Percentiles rank a stretch among this genome's conserved stretches.
Conservation (phyloP, 2,797 vertebrate species). For the Catharus ustulatus region DNA sequence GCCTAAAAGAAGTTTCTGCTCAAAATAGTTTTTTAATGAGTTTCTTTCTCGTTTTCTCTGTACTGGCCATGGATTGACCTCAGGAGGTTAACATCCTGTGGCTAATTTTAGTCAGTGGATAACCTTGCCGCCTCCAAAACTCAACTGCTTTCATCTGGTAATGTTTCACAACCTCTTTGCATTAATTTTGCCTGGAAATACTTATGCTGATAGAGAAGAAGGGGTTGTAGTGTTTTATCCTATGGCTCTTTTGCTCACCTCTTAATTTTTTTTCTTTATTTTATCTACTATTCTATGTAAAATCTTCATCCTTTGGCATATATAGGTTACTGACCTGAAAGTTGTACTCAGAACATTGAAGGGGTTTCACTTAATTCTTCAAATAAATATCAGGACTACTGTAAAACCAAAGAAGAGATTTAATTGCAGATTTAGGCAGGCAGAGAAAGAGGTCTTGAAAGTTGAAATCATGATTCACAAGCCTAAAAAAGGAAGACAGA, state of each 20-base stretch:
- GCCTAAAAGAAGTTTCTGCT: neutral
- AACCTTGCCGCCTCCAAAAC: constrained; percentile 35
- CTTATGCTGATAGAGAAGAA: neutral
- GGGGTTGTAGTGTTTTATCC: neutral
- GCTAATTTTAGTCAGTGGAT: constrained; percentile 47
- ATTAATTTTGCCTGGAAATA: constrained; percentile 19
- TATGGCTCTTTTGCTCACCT: neutral
- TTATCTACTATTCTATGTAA: neutral
- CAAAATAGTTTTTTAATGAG: constrained; percentile 34
- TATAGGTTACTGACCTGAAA: neutral
- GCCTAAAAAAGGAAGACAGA: constrained; percentile 14
- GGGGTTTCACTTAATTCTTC: neutral
- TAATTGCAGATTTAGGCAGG: neutral
- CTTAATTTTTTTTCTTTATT: neutral
- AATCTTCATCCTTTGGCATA: neutral
- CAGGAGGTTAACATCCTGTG: constrained; percentile 19
- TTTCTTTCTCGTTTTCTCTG: neutral
- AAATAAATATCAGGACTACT: neutral
- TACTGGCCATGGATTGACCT: constrained; percentile 7
- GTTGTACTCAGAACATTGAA: neutral
- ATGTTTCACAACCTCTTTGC: constrained; percentile 19
- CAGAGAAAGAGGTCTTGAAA: constrained; percentile 13
- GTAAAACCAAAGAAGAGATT: neutral
- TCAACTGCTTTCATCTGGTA: neutral
- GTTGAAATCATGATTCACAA: constrained; percentile 29